Evolutionary conservation across 2,888 invertebrate species (phyloP).

Genomic region (Sinodicranocentrus sp.): DNA sequence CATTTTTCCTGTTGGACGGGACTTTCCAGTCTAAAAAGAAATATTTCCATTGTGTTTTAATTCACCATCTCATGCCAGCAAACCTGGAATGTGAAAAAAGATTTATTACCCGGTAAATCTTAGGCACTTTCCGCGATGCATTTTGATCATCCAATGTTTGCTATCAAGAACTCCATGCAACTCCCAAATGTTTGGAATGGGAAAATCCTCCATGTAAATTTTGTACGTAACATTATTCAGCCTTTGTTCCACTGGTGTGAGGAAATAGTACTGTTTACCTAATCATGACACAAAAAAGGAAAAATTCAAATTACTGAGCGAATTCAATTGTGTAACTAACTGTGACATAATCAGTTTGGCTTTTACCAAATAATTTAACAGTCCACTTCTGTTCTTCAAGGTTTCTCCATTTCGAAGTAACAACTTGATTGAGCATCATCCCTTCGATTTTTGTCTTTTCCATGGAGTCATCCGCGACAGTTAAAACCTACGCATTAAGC

Average conservation of each 20-base stretch:
- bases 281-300: background rate
- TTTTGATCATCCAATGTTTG: constrained; percentile 66
- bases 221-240: constrained; percentile 64
- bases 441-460: constrained; percentile 55
- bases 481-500: constrained; percentile 60
- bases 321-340: background rate
- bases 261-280: constrained; percentile 54
- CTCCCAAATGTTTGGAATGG: constrained; percentile 66
- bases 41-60: background rate
- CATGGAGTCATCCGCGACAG: constrained; percentile 47
- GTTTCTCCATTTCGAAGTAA: constrained; percentile 57
- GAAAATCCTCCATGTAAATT: constrained; percentile 62
- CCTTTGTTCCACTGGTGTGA: constrained; percentile 39
- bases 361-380: constrained; percentile 58
- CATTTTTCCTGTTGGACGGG: constrained; percentile 58
- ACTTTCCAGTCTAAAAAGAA: constrained; percentile 45
- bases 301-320: background rate
- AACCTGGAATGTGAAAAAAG: background rate
- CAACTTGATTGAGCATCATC: constrained; percentile 36
- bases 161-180: constrained; percentile 40
- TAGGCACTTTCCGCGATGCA: constrained; percentile 63
- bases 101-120: constrained; percentile 46
- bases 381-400: constrained; percentile 65
- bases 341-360: background rate
- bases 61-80: background rate